Base-by-base conservation (phyloP, 2,888 invertebrate genomes). In the Panzeria rudis region DNA sequence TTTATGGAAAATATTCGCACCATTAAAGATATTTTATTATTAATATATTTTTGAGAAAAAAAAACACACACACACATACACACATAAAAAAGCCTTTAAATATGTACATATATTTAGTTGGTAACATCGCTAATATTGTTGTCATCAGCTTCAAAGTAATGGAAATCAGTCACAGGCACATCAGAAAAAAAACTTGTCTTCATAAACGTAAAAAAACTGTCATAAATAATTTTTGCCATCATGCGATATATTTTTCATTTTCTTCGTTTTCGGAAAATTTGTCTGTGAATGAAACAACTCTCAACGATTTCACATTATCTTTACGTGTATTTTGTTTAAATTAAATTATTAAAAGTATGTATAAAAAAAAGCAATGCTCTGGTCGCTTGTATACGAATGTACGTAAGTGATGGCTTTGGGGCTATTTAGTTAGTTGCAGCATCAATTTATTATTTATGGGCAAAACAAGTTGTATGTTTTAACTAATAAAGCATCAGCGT, bases 361-460 rank as follows among this genome's bases (percentile, higher is more conserved):
- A 29, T 0, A 62, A 50, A 29, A 23, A 62, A 50, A 62, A 25
- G 44, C 38, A 64, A 8, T 15, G n/a, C 35, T 54, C 25, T 9
- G 25, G n/a, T 17, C 54, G n/a, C 32, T 8, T 20, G 35, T 59
- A 20, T 61, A 29, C 2, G 29, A 4, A 13, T 59, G 15, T 61
- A 29, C 2, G 29, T 29, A 13, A 15, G 11, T 69, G 25, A 50
- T 50, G 47, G 47, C 59, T 77, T 13, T 9, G 38, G 20, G 44
- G 17, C 52, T 38, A 62, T 71, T 25, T 78, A 71, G 3, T 25
- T 71, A 71, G 69, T 44, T 20, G 29, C 32, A 41, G 7, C n/a
- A 62, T 7, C 20, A 71, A 62, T 78, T 62, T 75, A 52, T 71
- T 71, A 52, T 71, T 71, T 78, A 78, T 78, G 69, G 78, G n/a